These are phyloP conservation scores for Nothobranchius furzeri DNA, from an alignment of 2,113 vertebrate genomes.

Conservation along the genomic window DNA sequence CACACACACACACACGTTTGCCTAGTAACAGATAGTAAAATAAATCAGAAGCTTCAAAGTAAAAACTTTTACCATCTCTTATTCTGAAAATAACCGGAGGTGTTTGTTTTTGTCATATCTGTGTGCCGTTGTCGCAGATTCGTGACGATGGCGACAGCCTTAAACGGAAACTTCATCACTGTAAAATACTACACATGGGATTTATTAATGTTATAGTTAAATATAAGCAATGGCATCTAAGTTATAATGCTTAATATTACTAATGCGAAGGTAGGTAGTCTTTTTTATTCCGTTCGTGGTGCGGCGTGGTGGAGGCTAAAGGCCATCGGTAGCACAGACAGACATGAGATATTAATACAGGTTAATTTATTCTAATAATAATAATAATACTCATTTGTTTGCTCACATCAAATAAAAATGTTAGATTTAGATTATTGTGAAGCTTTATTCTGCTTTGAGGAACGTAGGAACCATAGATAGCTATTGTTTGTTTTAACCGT, in stretches of 20 bases:
- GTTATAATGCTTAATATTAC: fast-evolving
- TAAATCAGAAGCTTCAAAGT: too few relatives aligned
- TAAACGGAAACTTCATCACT: background rate
- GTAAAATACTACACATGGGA: background rate
- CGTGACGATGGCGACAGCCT: background rate
- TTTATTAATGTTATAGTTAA: background rate
- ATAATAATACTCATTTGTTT: too few relatives aligned
- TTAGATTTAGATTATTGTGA: too few relatives aligned
- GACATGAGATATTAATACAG: background rate
- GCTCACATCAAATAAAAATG: too few relatives aligned
- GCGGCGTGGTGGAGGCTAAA: background rate
- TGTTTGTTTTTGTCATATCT: background rate
- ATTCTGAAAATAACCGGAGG: conserved; percentile 22
- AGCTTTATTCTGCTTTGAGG: too few relatives aligned
- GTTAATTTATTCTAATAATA: too few relatives aligned
- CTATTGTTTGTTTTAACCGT: too few relatives aligned
- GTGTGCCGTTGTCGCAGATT: conserved; percentile 25
- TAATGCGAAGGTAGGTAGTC: conserved; percentile 36
- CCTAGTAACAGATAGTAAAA: too few relatives aligned
- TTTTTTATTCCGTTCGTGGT: background rate
- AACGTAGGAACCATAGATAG: too few relatives aligned
- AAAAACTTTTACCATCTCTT: background rate
- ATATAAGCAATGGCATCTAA: background rate
- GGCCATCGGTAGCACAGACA: background rate
- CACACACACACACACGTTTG: too few relatives aligned